Evolutionary conservation across 1,140 invertebrate genomes (phyloP), one percentile per base, ranked within the genome.

Genomic region (Venustaconcha ellipsiformis): DNA sequence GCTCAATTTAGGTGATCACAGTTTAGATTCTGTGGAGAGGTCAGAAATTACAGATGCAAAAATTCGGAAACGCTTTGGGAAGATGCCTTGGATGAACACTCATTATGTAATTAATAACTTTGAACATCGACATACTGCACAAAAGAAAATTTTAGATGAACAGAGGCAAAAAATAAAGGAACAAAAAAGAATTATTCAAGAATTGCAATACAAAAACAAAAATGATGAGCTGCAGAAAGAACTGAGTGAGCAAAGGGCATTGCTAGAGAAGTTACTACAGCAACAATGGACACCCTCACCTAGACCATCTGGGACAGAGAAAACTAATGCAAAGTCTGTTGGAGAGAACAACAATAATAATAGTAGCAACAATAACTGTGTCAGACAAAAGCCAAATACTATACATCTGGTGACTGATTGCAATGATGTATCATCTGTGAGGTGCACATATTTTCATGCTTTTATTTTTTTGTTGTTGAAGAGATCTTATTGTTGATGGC

Each of bases 131-230:
- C 86, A 88, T 76, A 82, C 81, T 12, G 83, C 88, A 8, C 89
- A 90, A 74, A 86, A 89, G 80, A 87, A 87, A 56, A 82, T 87
- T 58, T 66, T 89, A 14, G 70, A 83, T 63, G 80, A 85, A 15
- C 88, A 89, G 72, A 87, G 88, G 74, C 78, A 82, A 62, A 82
- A 87, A 62, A 75, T 89, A 14, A 79, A 82, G 66, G 89, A 90
- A 71, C 89, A 90, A 72, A 78, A 87, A 67, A 67, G 81, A 65
- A 63, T 90, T 48, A 89, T 90, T 63, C 82, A 89, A 70, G 87
- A 90, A 26, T 74, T 90, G 18, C 82, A 85, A 68, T 88, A 78
- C 71, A 78, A 83, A 57, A 77, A 70, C 37, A 77, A 69, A 14
- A 65, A 72, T 70, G 64, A 63, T 17, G 75, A 77, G 57, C 85